Percentiles rank a stretch among this genome's conserved stretches.
phyloP scores from a whole-genome alignment of 2,797 vertebrate genomes.

The Chanos chanos region DNA sequence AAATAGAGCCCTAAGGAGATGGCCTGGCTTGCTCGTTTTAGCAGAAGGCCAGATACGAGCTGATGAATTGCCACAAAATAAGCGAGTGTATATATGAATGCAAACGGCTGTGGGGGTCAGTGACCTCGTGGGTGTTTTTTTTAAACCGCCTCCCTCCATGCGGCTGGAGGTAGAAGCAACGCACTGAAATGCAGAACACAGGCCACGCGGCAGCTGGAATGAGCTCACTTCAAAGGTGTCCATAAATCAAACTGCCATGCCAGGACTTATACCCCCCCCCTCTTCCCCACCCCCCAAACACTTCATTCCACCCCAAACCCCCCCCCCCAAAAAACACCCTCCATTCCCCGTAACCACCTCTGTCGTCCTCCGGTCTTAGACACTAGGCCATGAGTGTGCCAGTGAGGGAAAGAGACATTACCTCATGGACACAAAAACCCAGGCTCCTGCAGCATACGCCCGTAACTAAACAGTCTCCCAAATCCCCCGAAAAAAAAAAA shows the following conservation, averaged over 20 bases:
- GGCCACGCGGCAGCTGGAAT: conserved; percentile 56
- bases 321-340: conserved; percentile 21
- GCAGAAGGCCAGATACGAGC: conserved; percentile 38
- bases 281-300: conserved; percentile 18
- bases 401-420: conserved; percentile 32
- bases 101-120: conserved; percentile 38
- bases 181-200: conserved; percentile 52
- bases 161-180: conserved; percentile 40
- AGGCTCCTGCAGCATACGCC: conserved; percentile 11
- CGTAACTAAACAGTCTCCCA: neutral
- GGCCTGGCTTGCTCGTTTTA: conserved; percentile 31
- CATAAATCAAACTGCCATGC: conserved; percentile 70
- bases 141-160: conserved; percentile 8
- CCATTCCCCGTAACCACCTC: conserved; percentile 21
- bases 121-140: conserved; percentile 47
- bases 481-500: too few species aligned
- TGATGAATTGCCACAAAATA: conserved; percentile 50
- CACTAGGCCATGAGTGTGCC: conserved; percentile 31
- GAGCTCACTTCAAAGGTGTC: conserved; percentile 71
- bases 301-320: conserved; percentile 15
- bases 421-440: conserved; percentile 33
- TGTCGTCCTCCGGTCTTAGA: conserved; percentile 41
- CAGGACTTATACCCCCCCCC: conserved; percentile 16
- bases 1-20: conserved; percentile 17
- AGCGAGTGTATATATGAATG: conserved; percentile 46